Evolutionary conservation across 2,888 invertebrate genomes (phyloP).

Genomic region (Idaea aversata): DNA sequence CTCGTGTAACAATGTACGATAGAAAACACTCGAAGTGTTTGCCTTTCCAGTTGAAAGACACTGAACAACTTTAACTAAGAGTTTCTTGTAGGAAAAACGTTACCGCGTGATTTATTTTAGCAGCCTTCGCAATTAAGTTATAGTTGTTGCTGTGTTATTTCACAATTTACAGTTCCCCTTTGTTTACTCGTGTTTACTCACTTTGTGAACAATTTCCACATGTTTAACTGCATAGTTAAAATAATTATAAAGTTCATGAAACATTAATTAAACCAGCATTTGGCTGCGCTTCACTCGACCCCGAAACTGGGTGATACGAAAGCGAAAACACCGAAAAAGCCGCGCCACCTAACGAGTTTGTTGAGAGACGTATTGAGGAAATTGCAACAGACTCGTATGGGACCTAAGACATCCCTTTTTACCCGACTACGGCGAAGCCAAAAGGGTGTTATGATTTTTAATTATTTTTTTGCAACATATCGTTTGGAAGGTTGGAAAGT

Average conservation of each 20-base stretch:
- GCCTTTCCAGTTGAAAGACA: neutral
- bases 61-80: neutral
- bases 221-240: neutral
- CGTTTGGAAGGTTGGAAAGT: too few relatives aligned
- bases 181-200: neutral
- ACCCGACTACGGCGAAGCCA: too few relatives aligned
- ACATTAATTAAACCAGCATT: conserved; percentile 24
- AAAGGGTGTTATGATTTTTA: too few relatives aligned
- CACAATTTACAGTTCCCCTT: neutral
- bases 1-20: neutral
- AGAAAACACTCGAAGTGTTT: neutral
- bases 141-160: conserved; percentile 6
- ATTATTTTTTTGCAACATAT: too few relatives aligned
- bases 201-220: neutral
- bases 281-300: conserved; percentile 23
- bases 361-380: conserved; percentile 18
- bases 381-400: neutral
- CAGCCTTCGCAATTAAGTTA: neutral
- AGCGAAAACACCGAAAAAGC: conserved; percentile 33
- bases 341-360: conserved; percentile 28
- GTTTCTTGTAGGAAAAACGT: conserved; percentile 5
- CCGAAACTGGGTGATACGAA: conserved; percentile 30
- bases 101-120: conserved; percentile 12
- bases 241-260: conserved; percentile 13
- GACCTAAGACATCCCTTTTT: too few relatives aligned